These are phyloP conservation scores for Mus caroli DNA, from an alignment of 2,797 vertebrate genomes.

Conservation along the genomic window DNA sequence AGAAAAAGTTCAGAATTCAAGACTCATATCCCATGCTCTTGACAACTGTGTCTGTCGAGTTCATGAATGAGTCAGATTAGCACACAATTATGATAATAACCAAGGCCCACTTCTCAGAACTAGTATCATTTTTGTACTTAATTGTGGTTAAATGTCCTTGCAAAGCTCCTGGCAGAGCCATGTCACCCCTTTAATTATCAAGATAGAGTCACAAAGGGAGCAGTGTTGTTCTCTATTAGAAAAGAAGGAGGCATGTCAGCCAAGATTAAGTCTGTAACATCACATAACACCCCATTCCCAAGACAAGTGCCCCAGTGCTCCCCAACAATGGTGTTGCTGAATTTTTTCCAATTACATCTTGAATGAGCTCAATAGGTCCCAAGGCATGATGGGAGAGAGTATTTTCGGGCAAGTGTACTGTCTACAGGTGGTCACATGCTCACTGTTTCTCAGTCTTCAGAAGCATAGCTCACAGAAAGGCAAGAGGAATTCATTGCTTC, in stretches of 20 bases:
- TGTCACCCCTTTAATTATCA: slow-evolving; percentile 84
- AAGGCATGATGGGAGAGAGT: slow-evolving; percentile 84
- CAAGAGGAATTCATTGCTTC: neutral
- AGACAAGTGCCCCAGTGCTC: slow-evolving; percentile 84
- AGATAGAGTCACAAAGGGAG: slow-evolving; percentile 69
- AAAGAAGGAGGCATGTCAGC: slow-evolving; percentile 85
- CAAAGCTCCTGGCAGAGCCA: slow-evolving; percentile 33
- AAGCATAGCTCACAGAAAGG: neutral
- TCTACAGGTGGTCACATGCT: slow-evolving; percentile 76
- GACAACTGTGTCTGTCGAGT: neutral
- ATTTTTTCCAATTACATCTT: slow-evolving; percentile 88
- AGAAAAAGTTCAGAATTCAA: slow-evolving; percentile 28
- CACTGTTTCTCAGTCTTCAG: slow-evolving; percentile 68
- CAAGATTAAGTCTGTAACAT: slow-evolving; percentile 86
- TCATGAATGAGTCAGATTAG: slow-evolving; percentile 56
- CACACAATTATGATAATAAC: slow-evolving; percentile 68
- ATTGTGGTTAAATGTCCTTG: slow-evolving; percentile 80
- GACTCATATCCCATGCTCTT: neutral
- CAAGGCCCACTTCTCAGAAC: slow-evolving; percentile 42
- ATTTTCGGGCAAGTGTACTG: slow-evolving; percentile 84
- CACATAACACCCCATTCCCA: slow-evolving; percentile 81
- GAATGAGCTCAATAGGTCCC: slow-evolving; percentile 86
- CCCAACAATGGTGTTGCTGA: slow-evolving; percentile 85
- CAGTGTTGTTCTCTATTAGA: slow-evolving; percentile 77
- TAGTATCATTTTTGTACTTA: slow-evolving; percentile 64